A percentile compares a stretch with the other conserved stretches of the same genome.
Evolutionary conservation across 2,113 vertebrate species (phyloP).

Genomic region (Corydoras maculifer): DNA sequence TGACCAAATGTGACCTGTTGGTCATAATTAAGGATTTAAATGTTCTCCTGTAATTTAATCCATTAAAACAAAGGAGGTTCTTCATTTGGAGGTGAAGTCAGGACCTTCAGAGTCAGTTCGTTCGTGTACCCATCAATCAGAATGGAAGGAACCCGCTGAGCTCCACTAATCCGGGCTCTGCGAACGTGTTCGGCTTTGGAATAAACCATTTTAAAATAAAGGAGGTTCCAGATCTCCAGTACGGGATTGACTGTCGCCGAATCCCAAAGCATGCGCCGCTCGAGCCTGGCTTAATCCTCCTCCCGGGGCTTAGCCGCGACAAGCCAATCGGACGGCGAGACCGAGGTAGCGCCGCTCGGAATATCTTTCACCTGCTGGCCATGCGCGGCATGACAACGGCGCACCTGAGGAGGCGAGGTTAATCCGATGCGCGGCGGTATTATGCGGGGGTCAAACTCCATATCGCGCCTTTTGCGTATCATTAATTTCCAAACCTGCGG

Average conservation of each 20-base stretch:
- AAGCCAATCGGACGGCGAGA: slow-evolving; percentile 59
- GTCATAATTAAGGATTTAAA: too few relatives aligned
- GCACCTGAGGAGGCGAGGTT: slow-evolving; percentile 69
- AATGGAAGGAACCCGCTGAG: too few relatives aligned
- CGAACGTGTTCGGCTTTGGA: background rate
- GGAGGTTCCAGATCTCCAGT: too few relatives aligned
- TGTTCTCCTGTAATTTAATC: too few relatives aligned
- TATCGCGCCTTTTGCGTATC: slow-evolving; percentile 72
- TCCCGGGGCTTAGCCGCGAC: slow-evolving; percentile 53
- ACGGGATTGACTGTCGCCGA: background rate
- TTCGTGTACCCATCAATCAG: too few relatives aligned
- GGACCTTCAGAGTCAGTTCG: too few relatives aligned
- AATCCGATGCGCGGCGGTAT: slow-evolving; percentile 72
- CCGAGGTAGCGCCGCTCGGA: slow-evolving; percentile 35
- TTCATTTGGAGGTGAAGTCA: too few relatives aligned
- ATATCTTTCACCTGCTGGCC: slow-evolving; percentile 53
- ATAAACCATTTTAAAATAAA: too few relatives aligned
- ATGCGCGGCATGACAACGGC: slow-evolving; percentile 61
- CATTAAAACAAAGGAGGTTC: too few relatives aligned
- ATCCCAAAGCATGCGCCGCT: slow-evolving; percentile 52
- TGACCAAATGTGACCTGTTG: too few relatives aligned
- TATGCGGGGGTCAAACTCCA: slow-evolving; percentile 70
- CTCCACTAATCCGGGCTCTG: slow-evolving; percentile 14
- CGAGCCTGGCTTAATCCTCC: slow-evolving; percentile 64
- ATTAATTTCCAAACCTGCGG: slow-evolving; percentile 84